A percentile compares a stretch with the other conserved stretches of the same genome.
These are phyloP conservation scores for Napeogenes inachia DNA, from an alignment of 2,888 invertebrate species.

Conservation along the genomic window DNA sequence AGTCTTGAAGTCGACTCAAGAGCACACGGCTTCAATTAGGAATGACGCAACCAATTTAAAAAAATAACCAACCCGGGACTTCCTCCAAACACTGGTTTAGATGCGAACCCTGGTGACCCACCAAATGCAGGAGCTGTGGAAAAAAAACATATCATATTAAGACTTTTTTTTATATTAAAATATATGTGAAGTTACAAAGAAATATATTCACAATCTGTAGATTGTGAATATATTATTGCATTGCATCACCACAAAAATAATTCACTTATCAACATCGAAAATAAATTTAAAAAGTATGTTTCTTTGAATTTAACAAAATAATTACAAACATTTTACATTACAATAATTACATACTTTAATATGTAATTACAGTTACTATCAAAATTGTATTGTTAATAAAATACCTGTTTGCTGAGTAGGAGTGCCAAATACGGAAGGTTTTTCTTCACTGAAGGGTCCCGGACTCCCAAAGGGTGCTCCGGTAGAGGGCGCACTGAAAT, in stretches of 20 bases:
- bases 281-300: too few species aligned
- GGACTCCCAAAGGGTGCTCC: constrained; percentile 55
- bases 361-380: too few species aligned
- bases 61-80: constrained; percentile 41
- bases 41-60: not conserved
- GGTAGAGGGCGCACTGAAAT: constrained; percentile 54
- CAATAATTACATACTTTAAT: too few species aligned
- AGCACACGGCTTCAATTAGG: not conserved
- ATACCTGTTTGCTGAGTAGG: constrained; percentile 54
- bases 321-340: too few species aligned
- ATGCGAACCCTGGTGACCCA: constrained; percentile 63
- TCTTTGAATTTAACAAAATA: too few species aligned
- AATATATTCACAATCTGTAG: not conserved
- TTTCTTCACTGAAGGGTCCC: constrained; percentile 41
- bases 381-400: not conserved
- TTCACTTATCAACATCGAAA: too few species aligned
- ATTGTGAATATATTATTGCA: not conserved
- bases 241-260: not conserved
- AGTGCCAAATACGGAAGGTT: constrained; percentile 56
- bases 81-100: constrained; percentile 65
- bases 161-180: not conserved
- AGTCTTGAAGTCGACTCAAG: too few species aligned
- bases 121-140: constrained; percentile 60
- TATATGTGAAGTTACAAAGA: not conserved
- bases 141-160: not conserved